These are phyloP conservation scores for Hippocampus mohnikei DNA, from an alignment of 2,113 vertebrate species.

Conservation along the genomic window DNA sequence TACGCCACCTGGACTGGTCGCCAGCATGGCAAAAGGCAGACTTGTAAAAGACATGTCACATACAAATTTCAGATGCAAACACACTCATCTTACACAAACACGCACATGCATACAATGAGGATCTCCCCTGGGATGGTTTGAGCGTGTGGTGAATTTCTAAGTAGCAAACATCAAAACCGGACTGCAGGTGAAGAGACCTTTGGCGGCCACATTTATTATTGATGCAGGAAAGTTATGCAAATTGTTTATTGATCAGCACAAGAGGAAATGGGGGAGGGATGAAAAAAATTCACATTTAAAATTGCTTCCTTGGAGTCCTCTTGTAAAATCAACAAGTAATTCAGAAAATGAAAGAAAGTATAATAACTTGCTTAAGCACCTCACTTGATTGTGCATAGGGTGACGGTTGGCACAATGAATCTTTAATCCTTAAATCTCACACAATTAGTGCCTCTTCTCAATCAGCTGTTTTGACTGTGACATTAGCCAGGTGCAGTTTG, in stretches of 20 bases:
- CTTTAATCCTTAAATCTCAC: slow-evolving; percentile 65
- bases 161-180: slow-evolving; percentile 72
- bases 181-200: slow-evolving; percentile 73
- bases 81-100: slow-evolving; percentile 13
- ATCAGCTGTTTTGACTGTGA: slow-evolving; percentile 59
- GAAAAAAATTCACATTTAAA: slow-evolving; percentile 37
- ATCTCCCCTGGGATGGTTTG: slow-evolving; percentile 64
- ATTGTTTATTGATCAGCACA: slow-evolving; percentile 80
- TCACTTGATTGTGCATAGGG: slow-evolving; percentile 44
- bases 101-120: slow-evolving; percentile 12
- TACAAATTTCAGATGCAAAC: slow-evolving; percentile 45
- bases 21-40: slow-evolving; percentile 15
- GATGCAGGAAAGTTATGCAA: slow-evolving; percentile 82
- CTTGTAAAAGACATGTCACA: slow-evolving; percentile 52
- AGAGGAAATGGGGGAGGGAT: slow-evolving; percentile 45
- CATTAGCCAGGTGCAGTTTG: slow-evolving; percentile 69
- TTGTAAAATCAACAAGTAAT: slow-evolving; percentile 62
- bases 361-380: slow-evolving; percentile 47
- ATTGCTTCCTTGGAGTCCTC: slow-evolving; percentile 57
- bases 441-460: slow-evolving; percentile 61
- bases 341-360: slow-evolving; percentile 52
- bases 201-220: slow-evolving; percentile 84
- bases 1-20: not conserved
- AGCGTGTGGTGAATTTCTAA: slow-evolving; percentile 77
- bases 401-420: slow-evolving; percentile 53